phyloP scores from a whole-genome alignment of 2,797 vertebrate genomes.

The Spinus pinus region DNA sequence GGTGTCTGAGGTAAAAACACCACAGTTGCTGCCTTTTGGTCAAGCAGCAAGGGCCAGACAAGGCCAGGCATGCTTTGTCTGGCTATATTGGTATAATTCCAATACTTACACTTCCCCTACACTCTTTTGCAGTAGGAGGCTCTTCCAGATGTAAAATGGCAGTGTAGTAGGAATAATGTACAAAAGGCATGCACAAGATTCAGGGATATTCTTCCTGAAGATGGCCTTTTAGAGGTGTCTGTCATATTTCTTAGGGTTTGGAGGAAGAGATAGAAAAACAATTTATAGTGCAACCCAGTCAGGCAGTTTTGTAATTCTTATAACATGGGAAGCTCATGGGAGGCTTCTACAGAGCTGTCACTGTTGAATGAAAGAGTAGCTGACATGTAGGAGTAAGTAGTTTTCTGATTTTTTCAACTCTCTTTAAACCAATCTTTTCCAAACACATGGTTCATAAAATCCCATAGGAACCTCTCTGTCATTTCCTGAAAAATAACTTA shows the following conservation, averaged over 20 bases:
- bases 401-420: conserved; percentile 52
- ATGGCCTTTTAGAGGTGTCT: background rate
- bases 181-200: accelerated
- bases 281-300: background rate
- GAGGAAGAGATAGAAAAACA: background rate
- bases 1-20: no score
- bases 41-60: no score
- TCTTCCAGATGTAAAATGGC: background rate
- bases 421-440: conserved; percentile 57
- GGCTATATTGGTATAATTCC: no score
- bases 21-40: no score
- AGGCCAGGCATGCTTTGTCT: no score
- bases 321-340: background rate
- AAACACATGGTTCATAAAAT: conserved; percentile 54
- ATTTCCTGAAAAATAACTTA: conserved; percentile 63
- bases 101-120: no score
- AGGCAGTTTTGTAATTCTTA: background rate
- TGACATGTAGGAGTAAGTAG: conserved; percentile 38
- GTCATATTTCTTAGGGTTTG: background rate
- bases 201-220: background rate
- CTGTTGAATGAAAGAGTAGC: conserved; percentile 39
- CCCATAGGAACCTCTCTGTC: conserved; percentile 28
- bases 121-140: background rate
- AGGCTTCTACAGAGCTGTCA: background rate
- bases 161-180: background rate